Conservation (phyloP, 2,888 invertebrate genomes). For the Plagodis dolabraria region DNA sequence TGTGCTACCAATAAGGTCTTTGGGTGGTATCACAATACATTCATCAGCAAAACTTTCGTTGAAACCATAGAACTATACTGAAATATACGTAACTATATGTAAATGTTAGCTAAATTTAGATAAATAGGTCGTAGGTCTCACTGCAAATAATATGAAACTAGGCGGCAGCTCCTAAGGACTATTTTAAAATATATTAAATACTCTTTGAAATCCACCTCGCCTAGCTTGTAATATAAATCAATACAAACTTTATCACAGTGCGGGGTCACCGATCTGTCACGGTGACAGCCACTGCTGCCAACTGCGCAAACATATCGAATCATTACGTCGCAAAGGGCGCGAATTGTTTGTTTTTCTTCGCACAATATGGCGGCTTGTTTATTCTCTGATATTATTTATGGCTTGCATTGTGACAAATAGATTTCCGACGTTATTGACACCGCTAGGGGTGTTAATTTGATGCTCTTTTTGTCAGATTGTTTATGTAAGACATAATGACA, state of each 20-base stretch:
- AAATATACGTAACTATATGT: too few relatives aligned
- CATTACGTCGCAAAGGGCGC: constrained; percentile 63
- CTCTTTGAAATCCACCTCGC: too few relatives aligned
- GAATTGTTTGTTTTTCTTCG: constrained; percentile 66
- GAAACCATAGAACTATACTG: too few relatives aligned
- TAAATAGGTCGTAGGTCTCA: too few relatives aligned
- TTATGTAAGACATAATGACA: not conserved
- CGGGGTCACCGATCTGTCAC: constrained; percentile 62
- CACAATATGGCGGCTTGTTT: constrained; percentile 68
- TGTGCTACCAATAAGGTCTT: too few relatives aligned
- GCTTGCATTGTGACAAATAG: constrained; percentile 67
- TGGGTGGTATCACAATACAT: too few relatives aligned
- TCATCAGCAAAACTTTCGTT: too few relatives aligned
- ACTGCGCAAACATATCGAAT: constrained; percentile 70
- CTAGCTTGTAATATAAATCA: constrained; percentile 1
- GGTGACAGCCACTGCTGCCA: constrained; percentile 65
- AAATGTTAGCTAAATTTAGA: too few relatives aligned
- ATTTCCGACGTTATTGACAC: constrained; percentile 67
- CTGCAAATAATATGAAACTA: not conserved
- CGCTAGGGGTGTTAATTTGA: constrained; percentile 43
- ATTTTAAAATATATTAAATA: too few relatives aligned
- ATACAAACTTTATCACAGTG: constrained; percentile 25
- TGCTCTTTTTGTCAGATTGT: constrained; percentile 28
- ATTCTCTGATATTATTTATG: constrained; percentile 69
- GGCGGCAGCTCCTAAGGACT: not conserved